phyloP scores from a whole-genome alignment of 2,113 vertebrate genomes.

The Corythornis vintsioides region DNA sequence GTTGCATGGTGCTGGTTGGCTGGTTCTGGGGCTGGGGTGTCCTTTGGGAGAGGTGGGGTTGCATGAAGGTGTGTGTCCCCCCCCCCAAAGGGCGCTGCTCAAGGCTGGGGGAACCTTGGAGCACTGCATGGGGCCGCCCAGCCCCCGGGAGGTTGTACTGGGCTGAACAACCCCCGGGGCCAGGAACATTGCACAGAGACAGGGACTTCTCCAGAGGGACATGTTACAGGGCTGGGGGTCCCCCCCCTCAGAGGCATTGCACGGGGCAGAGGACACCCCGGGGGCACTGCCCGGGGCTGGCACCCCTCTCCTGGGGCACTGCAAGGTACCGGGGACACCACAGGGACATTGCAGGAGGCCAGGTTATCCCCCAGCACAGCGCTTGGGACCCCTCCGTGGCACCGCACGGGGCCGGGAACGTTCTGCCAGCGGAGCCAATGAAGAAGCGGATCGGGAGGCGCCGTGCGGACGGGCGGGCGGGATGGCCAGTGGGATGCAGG shows the following conservation, averaged over 20 bases:
- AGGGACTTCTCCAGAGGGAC: neutral
- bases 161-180: neutral
- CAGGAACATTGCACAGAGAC: neutral
- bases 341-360: too few relatives aligned
- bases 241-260: neutral
- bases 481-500: accelerated
- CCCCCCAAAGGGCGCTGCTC: too few relatives aligned
- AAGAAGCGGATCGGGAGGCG: accelerated
- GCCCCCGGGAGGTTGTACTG: too few relatives aligned
- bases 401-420: neutral
- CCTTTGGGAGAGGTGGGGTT: neutral
- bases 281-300: neutral
- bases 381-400: too few relatives aligned
- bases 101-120: neutral
- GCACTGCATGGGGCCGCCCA: accelerated
- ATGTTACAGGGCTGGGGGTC: too few relatives aligned
- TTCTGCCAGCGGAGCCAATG: accelerated
- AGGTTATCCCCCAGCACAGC: neutral
- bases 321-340: too few relatives aligned
- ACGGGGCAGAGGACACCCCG: neutral
- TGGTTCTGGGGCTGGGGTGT: neutral
- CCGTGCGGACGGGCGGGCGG: neutral
- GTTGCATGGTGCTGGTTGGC: neutral
- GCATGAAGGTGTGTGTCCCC: neutral
- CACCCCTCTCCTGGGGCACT: neutral